phyloP scores from a whole-genome alignment of 1,140 invertebrate species.

The Gonioctena quinquepunctata region DNA sequence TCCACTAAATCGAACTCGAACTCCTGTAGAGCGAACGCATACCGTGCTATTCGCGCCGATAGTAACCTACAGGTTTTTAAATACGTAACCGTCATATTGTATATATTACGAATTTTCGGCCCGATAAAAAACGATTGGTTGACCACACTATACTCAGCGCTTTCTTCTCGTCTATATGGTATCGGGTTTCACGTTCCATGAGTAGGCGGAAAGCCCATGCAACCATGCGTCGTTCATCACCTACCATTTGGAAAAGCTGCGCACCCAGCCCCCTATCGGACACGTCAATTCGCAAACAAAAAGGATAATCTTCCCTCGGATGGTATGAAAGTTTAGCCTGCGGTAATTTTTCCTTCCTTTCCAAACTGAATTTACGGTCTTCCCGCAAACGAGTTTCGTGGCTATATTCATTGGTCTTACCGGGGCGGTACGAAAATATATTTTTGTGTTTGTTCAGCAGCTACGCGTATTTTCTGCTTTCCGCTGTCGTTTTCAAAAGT shows the following conservation, averaged over 20 bases:
- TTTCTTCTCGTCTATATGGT: background rate
- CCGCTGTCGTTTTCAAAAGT: too few species aligned
- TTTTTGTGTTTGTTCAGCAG: background rate
- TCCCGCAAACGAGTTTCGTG: background rate
- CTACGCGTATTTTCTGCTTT: background rate
- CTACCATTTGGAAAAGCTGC: background rate
- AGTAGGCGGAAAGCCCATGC: background rate
- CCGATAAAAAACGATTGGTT: background rate
- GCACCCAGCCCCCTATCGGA: background rate
- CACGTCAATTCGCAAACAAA: background rate
- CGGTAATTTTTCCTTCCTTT: background rate
- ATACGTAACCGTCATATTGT: background rate
- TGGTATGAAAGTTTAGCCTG: background rate
- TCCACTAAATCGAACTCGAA: too few species aligned
- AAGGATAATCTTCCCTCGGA: background rate
- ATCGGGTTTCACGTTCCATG: background rate
- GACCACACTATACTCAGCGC: background rate
- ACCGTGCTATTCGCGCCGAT: background rate
- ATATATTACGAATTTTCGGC: background rate
- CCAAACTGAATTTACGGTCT: background rate
- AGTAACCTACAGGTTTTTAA: background rate
- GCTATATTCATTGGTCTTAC: background rate
- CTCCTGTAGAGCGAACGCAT: background rate
- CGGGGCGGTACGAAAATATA: background rate
- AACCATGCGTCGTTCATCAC: background rate